Percentiles rank a stretch among this genome's conserved stretches.
Evolutionary conservation across 2,797 vertebrate species (phyloP).

Genomic region (Schizopygopsis malacanthus): DNA sequence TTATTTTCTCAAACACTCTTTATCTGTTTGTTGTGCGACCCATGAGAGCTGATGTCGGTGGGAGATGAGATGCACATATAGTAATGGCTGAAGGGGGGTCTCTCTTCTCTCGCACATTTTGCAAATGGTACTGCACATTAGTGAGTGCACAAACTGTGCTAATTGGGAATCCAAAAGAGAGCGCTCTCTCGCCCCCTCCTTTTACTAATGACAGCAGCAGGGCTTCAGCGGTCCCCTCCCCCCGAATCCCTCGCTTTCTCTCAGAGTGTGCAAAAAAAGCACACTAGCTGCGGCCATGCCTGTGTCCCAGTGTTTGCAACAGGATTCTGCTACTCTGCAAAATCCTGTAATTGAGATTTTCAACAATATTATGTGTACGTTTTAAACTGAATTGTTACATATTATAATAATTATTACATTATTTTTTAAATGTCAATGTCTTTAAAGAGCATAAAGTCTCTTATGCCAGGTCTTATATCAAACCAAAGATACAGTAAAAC

Average conservation of each 20-base stretch:
- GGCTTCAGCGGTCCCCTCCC: slow-evolving; percentile 18
- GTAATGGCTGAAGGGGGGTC: slow-evolving; percentile 20
- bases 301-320: background rate
- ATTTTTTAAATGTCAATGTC: background rate
- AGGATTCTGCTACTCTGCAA: background rate
- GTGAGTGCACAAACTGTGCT: slow-evolving; percentile 52
- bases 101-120: slow-evolving; percentile 43
- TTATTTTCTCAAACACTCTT: slow-evolving; percentile 18
- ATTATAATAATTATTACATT: background rate
- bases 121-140: slow-evolving; percentile 50
- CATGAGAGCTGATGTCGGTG: slow-evolving; percentile 15
- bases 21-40: background rate
- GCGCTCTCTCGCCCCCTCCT: slow-evolving; percentile 20
- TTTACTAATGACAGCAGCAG: slow-evolving; percentile 42
- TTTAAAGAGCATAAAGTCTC: background rate
- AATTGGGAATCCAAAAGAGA: slow-evolving; percentile 62
- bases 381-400: background rate
- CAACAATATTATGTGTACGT: background rate
- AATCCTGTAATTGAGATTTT: background rate
- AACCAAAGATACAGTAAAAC: background rate
- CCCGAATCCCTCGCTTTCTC: background rate
- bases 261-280: slow-evolving; percentile 5
- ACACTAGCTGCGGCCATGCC: background rate
- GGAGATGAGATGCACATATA: slow-evolving; percentile 3
- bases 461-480: background rate